A percentile compares a stretch with the other conserved stretches of the same genome.
Evolutionary conservation across 1,140 invertebrate genomes (phyloP).

Genomic region (Venturia canescens): DNA sequence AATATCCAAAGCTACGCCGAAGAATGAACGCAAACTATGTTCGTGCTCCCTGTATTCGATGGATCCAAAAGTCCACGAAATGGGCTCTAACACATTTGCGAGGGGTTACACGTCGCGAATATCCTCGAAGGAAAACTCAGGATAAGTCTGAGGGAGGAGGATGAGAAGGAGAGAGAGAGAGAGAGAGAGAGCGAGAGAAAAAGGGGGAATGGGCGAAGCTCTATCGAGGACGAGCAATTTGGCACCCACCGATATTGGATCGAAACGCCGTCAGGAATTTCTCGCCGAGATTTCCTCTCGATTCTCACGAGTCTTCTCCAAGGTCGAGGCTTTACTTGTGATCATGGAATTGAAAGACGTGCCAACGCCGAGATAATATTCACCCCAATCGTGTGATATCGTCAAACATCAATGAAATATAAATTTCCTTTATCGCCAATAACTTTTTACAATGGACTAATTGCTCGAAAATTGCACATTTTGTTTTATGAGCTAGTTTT

Average conservation of each 20-base stretch:
- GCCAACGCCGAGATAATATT: neutral
- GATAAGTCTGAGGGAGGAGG: neutral
- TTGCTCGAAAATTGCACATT: no score
- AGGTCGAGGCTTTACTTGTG: slow-evolving; percentile 4
- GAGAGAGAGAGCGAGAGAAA: neutral
- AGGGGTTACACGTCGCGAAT: slow-evolving; percentile 26
- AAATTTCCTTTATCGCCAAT: neutral
- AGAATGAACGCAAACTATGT: slow-evolving; percentile 54
- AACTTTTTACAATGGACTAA: no score
- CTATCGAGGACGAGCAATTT: slow-evolving; percentile 58
- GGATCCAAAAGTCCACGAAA: slow-evolving; percentile 55
- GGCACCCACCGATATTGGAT: slow-evolving; percentile 58
- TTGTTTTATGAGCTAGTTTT: no score
- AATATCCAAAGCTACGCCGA: slow-evolving; percentile 22
- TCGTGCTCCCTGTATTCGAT: slow-evolving; percentile 54
- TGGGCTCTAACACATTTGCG: slow-evolving; percentile 62
- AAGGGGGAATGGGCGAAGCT: neutral
- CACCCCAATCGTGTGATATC: neutral
- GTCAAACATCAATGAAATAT: neutral
- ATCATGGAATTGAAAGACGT: neutral
- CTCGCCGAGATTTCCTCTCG: slow-evolving; percentile 29
- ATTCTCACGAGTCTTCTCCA: neutral
- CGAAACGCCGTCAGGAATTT: slow-evolving; percentile 55
- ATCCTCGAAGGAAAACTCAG: slow-evolving; percentile 2
- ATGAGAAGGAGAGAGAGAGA: neutral